Evolutionary conservation across 1,140 invertebrate genomes (phyloP), one percentile per base, ranked within the genome.

Genomic region (Ylistrum balloti): DNA sequence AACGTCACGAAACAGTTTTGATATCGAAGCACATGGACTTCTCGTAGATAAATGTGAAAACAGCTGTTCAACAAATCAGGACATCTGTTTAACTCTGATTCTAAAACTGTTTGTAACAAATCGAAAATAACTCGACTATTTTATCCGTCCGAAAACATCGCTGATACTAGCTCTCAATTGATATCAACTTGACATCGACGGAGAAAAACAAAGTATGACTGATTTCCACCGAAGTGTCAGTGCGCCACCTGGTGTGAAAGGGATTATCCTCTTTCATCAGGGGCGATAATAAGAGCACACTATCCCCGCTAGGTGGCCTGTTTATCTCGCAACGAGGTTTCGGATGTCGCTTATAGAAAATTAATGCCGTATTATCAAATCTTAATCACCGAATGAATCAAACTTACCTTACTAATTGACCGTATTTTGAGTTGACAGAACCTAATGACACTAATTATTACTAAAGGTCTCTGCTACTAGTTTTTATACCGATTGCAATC

Each of bases 251-350:
- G 56, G 56, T 74, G 56, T 28, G 56, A n/a, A 74, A 74, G 56
- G 56, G 56, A 74, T 74, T 74, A 74, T 74, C 56, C 56, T 74
- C 56, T 74, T 74, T 74, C 56, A 74, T 74, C 56, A 74, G n/a
- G 56, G 56, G 56, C 56, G 56, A 74, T 74, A 74, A 74, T 74
- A 74, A 11, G 56, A 74, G 5, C 56, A 74, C n/a, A 74, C 56
- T 74, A 74, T n/a, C 22, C n/a, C 56, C 56, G n/a, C 56, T n/a
- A 74, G 56, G 56, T 74, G 56, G 56, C 56, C 56, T 28, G 56
- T 74, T 74, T 74, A 74, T 74, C 56, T 74, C 56, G n/a, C 56
- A 74, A 74, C 56, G 17, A 74, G 56, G 56, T 74, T 74, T 74
- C 56, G 56, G 56, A 74, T 74, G 56, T 74, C 56, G 56, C 7